Base-by-base conservation (phyloP, 2,797 vertebrate genomes). In the Nyctibius grandis region DNA sequence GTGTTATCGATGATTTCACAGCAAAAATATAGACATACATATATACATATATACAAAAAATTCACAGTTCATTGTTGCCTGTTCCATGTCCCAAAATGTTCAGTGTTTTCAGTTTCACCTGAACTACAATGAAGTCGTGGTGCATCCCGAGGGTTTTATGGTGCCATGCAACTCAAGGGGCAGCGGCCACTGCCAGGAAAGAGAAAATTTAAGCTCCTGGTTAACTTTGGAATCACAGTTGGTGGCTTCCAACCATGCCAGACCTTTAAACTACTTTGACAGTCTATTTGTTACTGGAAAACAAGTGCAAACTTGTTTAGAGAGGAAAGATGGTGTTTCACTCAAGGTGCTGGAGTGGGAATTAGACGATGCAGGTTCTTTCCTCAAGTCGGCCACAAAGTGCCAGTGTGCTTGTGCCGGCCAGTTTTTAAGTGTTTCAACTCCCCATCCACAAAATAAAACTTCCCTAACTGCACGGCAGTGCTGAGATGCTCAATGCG, bases 251-350 rank as follows among this genome's bases (percentile, higher is more conserved):
- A 91, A 61, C 90, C 80, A 91, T 45, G 91, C 77, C 65, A 93
- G 89, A 88, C 75, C 72, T 94, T 89, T 94, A 92, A 91, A 94
- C 65, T 83, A 50, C 45, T 77, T 69, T 80, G 95, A 89, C 92
- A 80, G 50, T 65, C 73, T 91, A 80, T 96, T 91, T 95, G 83
- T 96, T 91, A 91, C 53, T 77, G 56, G 44, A 85, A 94, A 95
- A 90, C 72, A 81, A 89, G 69, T 61, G 40, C 34, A 93, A 89
- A 81, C 48, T 85, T 80, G 48, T 83, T 89, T 56, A 72, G 77
- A 65, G 56, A 88, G 81, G 59, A 93, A 88, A 76, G 65, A 76
- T 26, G 57, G 51, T 69, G 29, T 67, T 88, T 67, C 0, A 0
- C 23, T 94, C 72, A 77, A 79, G 61, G 57, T 85, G 67, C n/a